Evolutionary conservation across 2,113 vertebrate genomes (phyloP), one percentile per base, ranked within the genome.

Genomic region (Catharus fuscescens): DNA sequence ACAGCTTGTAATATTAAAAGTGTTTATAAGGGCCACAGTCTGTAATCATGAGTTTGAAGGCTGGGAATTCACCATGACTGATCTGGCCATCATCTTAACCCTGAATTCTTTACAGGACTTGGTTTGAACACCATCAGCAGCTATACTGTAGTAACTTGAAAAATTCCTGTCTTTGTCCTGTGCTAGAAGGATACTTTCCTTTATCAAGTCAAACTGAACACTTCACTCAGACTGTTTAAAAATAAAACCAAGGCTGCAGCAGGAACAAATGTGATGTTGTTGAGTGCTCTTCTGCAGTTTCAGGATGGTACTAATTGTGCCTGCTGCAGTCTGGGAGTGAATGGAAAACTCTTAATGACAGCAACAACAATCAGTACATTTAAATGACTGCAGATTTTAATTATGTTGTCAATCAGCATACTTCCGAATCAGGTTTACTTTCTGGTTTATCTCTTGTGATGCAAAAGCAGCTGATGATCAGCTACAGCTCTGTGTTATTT

Each of bases 1-100:
- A 45, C 20, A 81, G 19, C 57, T 87, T 93, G 28, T 64, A 81
- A 61, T 78, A 62, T 86, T 86, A 66, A 4, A 90, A 80, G 24
- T 54, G 79, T 83, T 93, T 93, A 61, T 90, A 80, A 82, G 54
- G 38, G 47, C 64, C 17, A 18, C 25, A 62, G 88, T 90, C 83
- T 94, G 59, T 93, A 95, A 94, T 93, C 71, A 70, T 70, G 86
- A 82, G 34, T 88, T 77, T 50, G 92, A 92, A 95, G 90, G 59
- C 42, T 95, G 62, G 62, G 77, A 96, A 87, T 89, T 92, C 9
- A 77, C 71, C 15, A 5, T 92, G 91, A 87, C 83, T 81, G 80
- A 88, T 83, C 56, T 56, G 64, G 74, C 62, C 74, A 65, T 90
- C 57, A 66, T 36, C 83, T 60, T 81, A 67, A 71, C 61, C 69